Evolutionary conservation across 1,140 invertebrate species (phyloP), one percentile per base, ranked within the genome.

Genomic region (Drusus annulatus): DNA sequence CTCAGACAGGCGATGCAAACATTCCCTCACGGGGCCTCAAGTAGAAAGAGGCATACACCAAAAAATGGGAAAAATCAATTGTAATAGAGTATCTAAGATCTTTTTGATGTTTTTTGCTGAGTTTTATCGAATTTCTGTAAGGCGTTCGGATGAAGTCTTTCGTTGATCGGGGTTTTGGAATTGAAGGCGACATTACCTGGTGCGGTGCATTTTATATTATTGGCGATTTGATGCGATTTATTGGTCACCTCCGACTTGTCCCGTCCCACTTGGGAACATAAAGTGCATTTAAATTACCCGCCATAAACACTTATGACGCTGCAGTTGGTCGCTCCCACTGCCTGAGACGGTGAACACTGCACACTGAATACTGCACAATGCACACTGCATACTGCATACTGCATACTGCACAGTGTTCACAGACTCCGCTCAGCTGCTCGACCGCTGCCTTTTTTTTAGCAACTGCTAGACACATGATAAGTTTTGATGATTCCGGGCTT

Each of bases 261-360:
- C 36, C 78, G 69, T 23, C 78, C 78, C 78, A 79, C 78, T 25
- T 19, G 28, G 31, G 65, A 74, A 62, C 78, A 79, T 79, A 79
- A 79, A 79, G 78, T 79, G 78, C 78, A 74, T 63, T 74, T 74
- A 79, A 79, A 79, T 79, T 79, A 79, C 78, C 78, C 68, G 31
- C 78, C 78, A 79, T 75, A 75, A 79, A 79, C 78, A 79, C 78
- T 79, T 79, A 79, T 31, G 71, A 52, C 71, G n/a, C 16, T 21
- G 68, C 68, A 45, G 36, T 45, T 45, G 36, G 36, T 10, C 36
- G 10, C 36, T 45, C 36, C 36, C 36, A 45, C 36, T 45, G 7
- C 8, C 36, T 13, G 36, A 45, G 36, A 45, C 36, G 36, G 36
- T 45, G 36, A 8, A 45, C 0, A 45, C 36, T 45, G 36, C 36